Percentiles rank a stretch among this genome's conserved stretches.
Evolutionary conservation across 1,140 invertebrate genomes (phyloP).

Genomic region (Pomacea maculata): DNA sequence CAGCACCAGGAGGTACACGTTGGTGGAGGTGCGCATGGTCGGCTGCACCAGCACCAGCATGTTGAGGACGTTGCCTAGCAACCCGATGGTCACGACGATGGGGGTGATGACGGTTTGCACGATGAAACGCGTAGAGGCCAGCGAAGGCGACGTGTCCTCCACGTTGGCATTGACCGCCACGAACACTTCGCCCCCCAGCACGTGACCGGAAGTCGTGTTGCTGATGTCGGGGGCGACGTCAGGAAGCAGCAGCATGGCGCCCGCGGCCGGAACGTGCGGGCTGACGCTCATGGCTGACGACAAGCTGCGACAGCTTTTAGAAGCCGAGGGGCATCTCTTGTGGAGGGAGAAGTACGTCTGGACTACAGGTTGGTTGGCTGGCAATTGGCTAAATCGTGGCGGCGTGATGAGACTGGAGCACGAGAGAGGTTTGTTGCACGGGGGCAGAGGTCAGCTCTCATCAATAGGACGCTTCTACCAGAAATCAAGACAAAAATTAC

Average conservation of each 20-base stretch:
- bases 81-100: slow-evolving; percentile 64
- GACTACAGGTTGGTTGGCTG: too few relatives aligned
- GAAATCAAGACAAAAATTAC: too few relatives aligned
- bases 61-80: slow-evolving; percentile 53
- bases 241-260: neutral
- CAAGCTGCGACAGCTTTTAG: neutral
- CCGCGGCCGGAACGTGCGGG: neutral
- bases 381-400: too few relatives aligned
- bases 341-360: too few relatives aligned
- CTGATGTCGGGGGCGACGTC: neutral
- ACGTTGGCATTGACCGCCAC: neutral
- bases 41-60: slow-evolving; percentile 71
- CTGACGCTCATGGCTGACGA: neutral
- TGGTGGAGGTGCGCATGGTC: slow-evolving; percentile 79
- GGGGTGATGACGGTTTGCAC: slow-evolving; percentile 52
- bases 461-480: too few relatives aligned
- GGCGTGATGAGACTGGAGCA: too few relatives aligned
- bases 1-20: slow-evolving; percentile 77
- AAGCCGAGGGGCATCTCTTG: too few relatives aligned
- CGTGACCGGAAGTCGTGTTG: neutral
- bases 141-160: slow-evolving; percentile 12
- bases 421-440: too few relatives aligned
- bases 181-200: neutral
- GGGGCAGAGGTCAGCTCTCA: too few relatives aligned
- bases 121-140: slow-evolving; percentile 46